These are phyloP conservation scores for Leiothrix lutea DNA, from an alignment of 2,113 vertebrate species.

Conservation along the genomic window DNA sequence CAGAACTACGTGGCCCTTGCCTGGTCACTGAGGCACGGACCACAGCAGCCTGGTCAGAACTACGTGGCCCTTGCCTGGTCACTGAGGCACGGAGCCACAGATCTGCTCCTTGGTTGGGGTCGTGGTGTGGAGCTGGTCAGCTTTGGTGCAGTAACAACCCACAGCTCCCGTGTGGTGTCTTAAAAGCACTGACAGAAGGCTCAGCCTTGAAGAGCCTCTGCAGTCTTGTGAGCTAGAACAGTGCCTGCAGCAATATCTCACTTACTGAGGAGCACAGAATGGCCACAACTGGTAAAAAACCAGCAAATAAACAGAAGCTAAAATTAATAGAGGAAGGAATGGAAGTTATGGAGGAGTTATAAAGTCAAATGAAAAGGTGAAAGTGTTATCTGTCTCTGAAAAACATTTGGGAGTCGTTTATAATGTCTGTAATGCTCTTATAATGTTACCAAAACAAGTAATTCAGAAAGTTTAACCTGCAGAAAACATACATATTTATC, in stretches of 20 bases:
- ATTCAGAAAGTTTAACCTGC: neutral
- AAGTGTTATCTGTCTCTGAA: neutral
- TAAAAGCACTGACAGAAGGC: neutral
- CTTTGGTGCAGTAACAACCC: neutral
- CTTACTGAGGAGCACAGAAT: neutral
- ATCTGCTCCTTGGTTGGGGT: accelerated
- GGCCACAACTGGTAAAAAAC: neutral
- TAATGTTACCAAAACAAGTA: neutral
- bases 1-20: accelerated
- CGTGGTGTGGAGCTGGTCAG: neutral
- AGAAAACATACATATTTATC: neutral
- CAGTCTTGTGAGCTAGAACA: neutral
- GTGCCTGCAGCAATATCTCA: accelerated
- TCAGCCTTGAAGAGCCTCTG: neutral
- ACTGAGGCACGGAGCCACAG: accelerated
- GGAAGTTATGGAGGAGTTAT: neutral
- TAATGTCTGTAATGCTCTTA: neutral
- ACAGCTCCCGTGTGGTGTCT: accelerated
- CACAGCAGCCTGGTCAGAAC: neutral
- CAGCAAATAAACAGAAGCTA: neutral
- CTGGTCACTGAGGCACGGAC: accelerated
- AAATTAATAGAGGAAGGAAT: neutral
- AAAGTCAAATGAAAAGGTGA: neutral
- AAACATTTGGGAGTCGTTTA: neutral
- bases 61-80: accelerated